phyloP scores from a whole-genome alignment of 2,797 vertebrate species.

The Sebastiscus albofasciatus region DNA sequence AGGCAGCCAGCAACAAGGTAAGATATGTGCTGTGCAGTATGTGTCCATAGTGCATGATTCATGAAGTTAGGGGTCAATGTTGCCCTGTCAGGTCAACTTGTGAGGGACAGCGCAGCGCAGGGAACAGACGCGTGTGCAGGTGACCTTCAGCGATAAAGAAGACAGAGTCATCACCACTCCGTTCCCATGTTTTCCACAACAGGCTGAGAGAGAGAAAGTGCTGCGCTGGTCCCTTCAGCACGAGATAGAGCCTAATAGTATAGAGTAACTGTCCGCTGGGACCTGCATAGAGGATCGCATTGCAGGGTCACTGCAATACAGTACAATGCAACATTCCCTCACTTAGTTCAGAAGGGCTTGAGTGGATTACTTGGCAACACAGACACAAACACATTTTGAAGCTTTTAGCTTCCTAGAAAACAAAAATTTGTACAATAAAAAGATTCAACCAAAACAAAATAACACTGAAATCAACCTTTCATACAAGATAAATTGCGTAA shows the following conservation, averaged over 20 bases:
- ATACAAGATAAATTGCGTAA: background rate
- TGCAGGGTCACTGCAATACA: slow-evolving; percentile 79
- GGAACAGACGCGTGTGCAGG: slow-evolving; percentile 64
- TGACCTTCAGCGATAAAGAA: slow-evolving; percentile 80
- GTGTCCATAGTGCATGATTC: slow-evolving; percentile 68
- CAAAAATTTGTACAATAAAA: background rate
- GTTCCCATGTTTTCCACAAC: slow-evolving; percentile 68
- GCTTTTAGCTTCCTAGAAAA: background rate
- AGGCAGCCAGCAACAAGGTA: slow-evolving; percentile 37
- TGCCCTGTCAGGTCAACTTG: slow-evolving; percentile 70
- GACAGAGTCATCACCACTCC: slow-evolving; percentile 72
- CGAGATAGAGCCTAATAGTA: slow-evolving; percentile 60
- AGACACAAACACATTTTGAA: background rate
- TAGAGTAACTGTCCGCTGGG: slow-evolving; percentile 72
- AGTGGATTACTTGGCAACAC: slow-evolving; percentile 10
- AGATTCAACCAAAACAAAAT: background rate
- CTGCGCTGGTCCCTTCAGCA: slow-evolving; percentile 71
- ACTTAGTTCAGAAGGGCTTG: slow-evolving; percentile 28
- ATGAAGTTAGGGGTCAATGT: slow-evolving; percentile 73
- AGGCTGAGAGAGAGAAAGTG: slow-evolving; percentile 67
- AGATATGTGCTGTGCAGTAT: slow-evolving; percentile 15
- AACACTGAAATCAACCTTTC: background rate
- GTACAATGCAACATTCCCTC: slow-evolving; percentile 62
- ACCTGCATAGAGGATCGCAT: slow-evolving; percentile 72
- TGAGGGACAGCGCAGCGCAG: slow-evolving; percentile 57